A percentile compares a stretch with the other conserved stretches of the same genome.
Conservation (phyloP, 2,113 vertebrate genomes). For the Fregetta grallaria region DNA sequence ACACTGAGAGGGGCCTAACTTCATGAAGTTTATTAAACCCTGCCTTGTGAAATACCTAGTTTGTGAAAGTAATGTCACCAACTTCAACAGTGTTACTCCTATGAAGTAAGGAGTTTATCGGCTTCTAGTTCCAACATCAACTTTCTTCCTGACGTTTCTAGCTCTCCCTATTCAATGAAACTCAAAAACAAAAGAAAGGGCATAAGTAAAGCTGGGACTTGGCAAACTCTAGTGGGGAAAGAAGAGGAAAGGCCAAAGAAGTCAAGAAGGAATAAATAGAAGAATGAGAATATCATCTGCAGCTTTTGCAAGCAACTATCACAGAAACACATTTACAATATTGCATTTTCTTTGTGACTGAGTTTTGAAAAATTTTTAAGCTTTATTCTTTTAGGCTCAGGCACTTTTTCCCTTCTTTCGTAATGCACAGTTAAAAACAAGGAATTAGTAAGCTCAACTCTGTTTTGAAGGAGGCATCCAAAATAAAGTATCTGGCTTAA, state of each 20-base stretch:
- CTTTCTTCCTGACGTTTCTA: conserved; percentile 14
- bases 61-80: background rate
- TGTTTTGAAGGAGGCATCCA: background rate
- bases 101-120: background rate
- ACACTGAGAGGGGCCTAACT: background rate
- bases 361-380: background rate
- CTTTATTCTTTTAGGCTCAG: background rate
- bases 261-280: background rate
- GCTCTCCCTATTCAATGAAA: background rate
- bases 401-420: background rate
- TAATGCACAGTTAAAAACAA: background rate
- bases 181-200: conserved; percentile 7
- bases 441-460: background rate
- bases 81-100: background rate
- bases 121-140: background rate
- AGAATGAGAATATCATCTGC: background rate
- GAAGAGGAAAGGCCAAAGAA: background rate
- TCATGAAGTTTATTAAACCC: background rate
- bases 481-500: background rate
- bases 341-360: background rate
- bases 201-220: background rate
- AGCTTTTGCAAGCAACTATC: background rate
- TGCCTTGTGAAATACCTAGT: background rate
- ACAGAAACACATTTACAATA: background rate
- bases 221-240: background rate